phyloP scores from a whole-genome alignment of 1,140 invertebrate species.

The Rhyacophila brunnea region DNA sequence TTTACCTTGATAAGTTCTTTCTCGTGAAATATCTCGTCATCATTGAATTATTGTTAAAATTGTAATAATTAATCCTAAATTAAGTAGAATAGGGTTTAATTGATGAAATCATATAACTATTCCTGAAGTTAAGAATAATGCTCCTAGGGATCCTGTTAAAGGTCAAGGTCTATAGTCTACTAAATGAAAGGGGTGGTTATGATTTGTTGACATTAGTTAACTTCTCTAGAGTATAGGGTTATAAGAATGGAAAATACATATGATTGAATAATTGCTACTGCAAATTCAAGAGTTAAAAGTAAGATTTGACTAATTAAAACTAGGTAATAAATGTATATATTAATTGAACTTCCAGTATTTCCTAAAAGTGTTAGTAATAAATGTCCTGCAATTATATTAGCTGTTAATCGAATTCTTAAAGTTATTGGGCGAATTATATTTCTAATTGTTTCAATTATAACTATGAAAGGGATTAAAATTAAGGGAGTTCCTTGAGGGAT shows the following conservation, averaged over 20 bases:
- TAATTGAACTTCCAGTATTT: too few species aligned
- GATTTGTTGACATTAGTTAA: constrained; percentile 49
- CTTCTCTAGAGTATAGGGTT: constrained; percentile 55
- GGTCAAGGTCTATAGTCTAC: constrained; percentile 59
- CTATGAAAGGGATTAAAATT: constrained; percentile 56
- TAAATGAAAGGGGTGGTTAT: constrained; percentile 57
- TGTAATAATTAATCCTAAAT: too few species aligned
- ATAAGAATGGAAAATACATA: constrained; percentile 57
- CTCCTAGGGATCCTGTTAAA: constrained; percentile 46
- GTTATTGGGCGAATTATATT: constrained; percentile 63
- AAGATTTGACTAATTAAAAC: constrained; percentile 52
- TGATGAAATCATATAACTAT: constrained; percentile 42
- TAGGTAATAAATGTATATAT: too few species aligned
- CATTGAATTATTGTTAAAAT: too few species aligned
- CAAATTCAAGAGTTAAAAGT: constrained; percentile 53
- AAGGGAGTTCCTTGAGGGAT: constrained; percentile 59
- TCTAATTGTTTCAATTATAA: constrained; percentile 61
- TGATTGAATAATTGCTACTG: constrained; percentile 56
- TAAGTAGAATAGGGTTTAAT: too few species aligned
- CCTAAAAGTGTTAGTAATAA: constrained; percentile 58
- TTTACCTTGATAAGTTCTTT: too few species aligned
- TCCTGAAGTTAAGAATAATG: constrained; percentile 47
- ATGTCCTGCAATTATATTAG: constrained; percentile 70
- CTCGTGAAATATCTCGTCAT: too few species aligned
- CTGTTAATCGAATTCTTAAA: constrained; percentile 62